Evolutionary conservation across 2,113 vertebrate species (phyloP).

Genomic region (Tyrannus savana): DNA sequence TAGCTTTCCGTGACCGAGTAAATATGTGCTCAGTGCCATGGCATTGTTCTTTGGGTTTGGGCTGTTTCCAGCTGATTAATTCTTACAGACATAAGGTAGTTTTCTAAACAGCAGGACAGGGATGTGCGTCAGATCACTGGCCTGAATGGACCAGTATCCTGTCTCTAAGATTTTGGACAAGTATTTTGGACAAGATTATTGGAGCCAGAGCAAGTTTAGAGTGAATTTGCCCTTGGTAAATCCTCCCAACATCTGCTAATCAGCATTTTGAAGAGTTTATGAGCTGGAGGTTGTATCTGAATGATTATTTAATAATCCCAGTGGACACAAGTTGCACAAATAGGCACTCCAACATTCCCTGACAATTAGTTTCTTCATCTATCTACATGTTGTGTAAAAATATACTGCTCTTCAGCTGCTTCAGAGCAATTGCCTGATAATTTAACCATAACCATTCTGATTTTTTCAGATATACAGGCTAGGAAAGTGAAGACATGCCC

Average conservation of each 20-base stretch:
- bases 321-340: neutral
- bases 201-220: neutral
- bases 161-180: neutral
- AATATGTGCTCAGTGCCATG: neutral
- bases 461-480: neutral
- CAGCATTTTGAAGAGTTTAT: neutral
- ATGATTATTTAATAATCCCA: neutral
- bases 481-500: neutral
- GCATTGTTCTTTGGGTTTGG: conserved; percentile 47
- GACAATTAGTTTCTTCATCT: neutral
- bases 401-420: neutral
- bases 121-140: conserved; percentile 43
- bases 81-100: neutral
- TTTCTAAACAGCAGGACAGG: neutral
- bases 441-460: neutral
- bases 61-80: conserved; percentile 42
- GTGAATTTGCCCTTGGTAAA: neutral
- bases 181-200: neutral
- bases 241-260: neutral
- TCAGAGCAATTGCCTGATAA: neutral
- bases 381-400: neutral
- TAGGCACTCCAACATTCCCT: neutral
- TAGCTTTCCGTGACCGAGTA: neutral
- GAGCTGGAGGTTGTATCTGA: neutral
- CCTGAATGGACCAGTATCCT: neutral